Evolutionary conservation across 2,797 vertebrate genomes (phyloP).

Genomic region (Staurois parvus): DNA sequence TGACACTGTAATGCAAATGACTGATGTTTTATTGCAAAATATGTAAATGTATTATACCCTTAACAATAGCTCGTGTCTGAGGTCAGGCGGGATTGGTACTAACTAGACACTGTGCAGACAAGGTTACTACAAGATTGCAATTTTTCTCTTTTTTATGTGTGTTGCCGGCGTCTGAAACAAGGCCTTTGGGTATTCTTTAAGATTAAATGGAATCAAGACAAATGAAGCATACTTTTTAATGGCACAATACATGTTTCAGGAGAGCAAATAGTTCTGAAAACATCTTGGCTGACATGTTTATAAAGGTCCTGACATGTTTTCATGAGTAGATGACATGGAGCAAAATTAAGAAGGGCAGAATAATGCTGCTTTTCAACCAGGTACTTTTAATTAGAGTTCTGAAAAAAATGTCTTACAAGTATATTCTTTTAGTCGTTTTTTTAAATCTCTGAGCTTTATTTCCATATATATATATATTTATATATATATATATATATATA

Average conservation of each 20-base stretch:
- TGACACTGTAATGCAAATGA: slow-evolving; percentile 88
- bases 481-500: too few species aligned
- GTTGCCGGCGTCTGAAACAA: slow-evolving; percentile 71
- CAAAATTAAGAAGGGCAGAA: slow-evolving; percentile 56
- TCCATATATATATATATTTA: too few species aligned
- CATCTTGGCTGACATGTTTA: slow-evolving; percentile 58
- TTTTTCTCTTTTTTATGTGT: slow-evolving; percentile 69
- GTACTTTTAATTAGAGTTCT: slow-evolving; percentile 50
- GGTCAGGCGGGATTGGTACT: slow-evolving; percentile 82
- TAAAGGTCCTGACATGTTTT: slow-evolving; percentile 62
- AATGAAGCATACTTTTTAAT: slow-evolving; percentile 68
- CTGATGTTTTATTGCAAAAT: slow-evolving; percentile 91
- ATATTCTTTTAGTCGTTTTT: background rate
- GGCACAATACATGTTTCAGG: slow-evolving; percentile 61
- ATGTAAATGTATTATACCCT: slow-evolving; percentile 85
- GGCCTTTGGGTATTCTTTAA: slow-evolving; percentile 72
- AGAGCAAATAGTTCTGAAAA: slow-evolving; percentile 52
- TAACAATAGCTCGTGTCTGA: slow-evolving; percentile 85
- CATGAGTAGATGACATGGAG: slow-evolving; percentile 43
- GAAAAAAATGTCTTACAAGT: slow-evolving; percentile 9
- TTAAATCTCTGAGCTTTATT: background rate
- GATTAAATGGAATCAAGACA: slow-evolving; percentile 70
- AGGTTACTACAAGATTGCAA: slow-evolving; percentile 72
- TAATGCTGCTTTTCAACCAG: slow-evolving; percentile 41
- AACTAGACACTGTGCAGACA: slow-evolving; percentile 76